These are phyloP conservation scores for Clarias magur DNA, from an alignment of 2,113 vertebrate species.

Conservation along the genomic window DNA sequence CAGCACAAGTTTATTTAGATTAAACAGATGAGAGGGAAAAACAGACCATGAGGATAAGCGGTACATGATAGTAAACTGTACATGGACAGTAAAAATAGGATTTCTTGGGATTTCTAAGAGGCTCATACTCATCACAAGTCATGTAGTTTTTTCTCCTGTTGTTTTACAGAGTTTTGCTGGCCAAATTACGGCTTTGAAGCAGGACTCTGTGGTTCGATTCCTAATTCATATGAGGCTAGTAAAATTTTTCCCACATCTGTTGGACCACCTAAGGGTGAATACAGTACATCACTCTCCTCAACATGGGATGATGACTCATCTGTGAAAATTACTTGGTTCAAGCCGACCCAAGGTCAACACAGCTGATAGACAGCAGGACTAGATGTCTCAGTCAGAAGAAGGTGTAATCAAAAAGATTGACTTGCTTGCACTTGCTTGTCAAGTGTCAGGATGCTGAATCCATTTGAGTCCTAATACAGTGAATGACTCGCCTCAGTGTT, in stretches of 20 bases:
- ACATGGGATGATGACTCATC: neutral
- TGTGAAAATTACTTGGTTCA: neutral
- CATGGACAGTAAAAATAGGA: neutral
- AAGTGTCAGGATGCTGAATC: neutral
- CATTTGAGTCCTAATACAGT: neutral
- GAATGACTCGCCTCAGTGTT: neutral
- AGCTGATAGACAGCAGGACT: neutral
- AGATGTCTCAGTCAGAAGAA: neutral
- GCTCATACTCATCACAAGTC: neutral
- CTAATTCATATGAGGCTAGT: neutral
- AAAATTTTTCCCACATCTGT: neutral
- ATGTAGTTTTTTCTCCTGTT: neutral
- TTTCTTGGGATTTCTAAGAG: neutral
- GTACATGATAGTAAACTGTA: neutral
- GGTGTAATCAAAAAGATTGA: neutral
- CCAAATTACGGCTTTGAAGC: neutral
- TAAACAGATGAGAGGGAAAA: constrained; percentile 23
- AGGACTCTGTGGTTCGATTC: neutral
- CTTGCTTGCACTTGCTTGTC: neutral
- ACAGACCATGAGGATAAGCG: constrained; percentile 20
- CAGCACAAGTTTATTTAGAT: constrained; percentile 27
- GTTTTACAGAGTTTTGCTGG: neutral
- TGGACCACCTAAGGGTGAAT: neutral
- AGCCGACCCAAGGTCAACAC: neutral
- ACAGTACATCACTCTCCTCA: neutral